phyloP scores from a whole-genome alignment of 92 coral and sea anemone genomes.

The Bergia puertoricense region DNA sequence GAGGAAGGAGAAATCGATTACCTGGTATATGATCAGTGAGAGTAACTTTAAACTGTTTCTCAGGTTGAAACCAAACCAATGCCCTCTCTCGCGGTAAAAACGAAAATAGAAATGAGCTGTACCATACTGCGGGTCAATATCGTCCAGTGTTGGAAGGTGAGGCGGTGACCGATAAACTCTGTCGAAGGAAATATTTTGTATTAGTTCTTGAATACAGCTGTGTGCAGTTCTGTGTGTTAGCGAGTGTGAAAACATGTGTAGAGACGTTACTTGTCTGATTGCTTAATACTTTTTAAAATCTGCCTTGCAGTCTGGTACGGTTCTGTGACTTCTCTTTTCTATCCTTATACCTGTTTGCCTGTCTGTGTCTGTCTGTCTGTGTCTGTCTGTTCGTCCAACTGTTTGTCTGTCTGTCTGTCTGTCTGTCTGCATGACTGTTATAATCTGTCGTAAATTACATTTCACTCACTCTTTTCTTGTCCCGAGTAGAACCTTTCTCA shows the following conservation, averaged over 20 bases:
- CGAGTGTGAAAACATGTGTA: neutral
- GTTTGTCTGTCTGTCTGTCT: too few relatives aligned
- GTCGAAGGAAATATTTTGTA: neutral
- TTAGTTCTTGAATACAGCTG: neutral
- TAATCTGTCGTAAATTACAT: neutral
- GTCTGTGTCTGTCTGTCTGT: too few relatives aligned
- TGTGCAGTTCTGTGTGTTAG: neutral
- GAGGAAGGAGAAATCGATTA: neutral
- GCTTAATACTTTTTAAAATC: too few relatives aligned
- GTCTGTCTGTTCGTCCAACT: too few relatives aligned
- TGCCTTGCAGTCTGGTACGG: too few relatives aligned
- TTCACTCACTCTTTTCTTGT: constrained; percentile 57
- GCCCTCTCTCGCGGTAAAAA: too few relatives aligned
- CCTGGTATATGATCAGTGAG: neutral
- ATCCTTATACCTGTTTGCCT: neutral
- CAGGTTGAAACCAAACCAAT: too few relatives aligned
- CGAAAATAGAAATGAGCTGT: too few relatives aligned
- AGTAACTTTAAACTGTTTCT: too few relatives aligned
- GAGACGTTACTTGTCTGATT: neutral
- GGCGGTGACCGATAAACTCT: constrained; percentile 61
- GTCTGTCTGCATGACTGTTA: too few relatives aligned
- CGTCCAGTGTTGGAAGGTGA: constrained; percentile 76
- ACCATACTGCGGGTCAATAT: constrained; percentile 92
- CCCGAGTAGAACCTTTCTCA: constrained; percentile 66
- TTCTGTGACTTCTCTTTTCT: too few relatives aligned